Base-by-base conservation (phyloP, 1,140 invertebrate genomes). In the Holcopasites calliopsidis region DNA sequence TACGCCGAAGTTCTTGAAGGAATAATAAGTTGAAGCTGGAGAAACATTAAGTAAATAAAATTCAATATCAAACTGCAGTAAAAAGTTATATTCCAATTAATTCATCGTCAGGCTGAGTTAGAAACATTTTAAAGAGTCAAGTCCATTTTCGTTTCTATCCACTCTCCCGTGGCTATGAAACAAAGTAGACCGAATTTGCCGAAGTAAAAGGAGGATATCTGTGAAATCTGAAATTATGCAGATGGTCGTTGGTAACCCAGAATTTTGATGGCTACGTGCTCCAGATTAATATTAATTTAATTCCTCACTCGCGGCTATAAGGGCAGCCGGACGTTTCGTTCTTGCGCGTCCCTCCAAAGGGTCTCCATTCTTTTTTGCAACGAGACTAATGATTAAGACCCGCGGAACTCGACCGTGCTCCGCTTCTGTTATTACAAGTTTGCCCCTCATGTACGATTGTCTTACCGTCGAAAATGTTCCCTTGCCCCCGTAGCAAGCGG, bases 271-370 rank as follows among this genome's bases (percentile, higher is more conserved):
- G 66, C 58, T 83, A 44, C 78, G 69, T 86, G 85, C 77, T 80
- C 78, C 75, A 83, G 86, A 90, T 90, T 90, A 89, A 90, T 89
- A 90, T 90, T 90, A 89, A 90, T 90, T 89, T 87, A 88, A 89
- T 90, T 90, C 86, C 76, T 86, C 73, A 89, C 88, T 88, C 74
- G 86, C 86, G 89, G 88, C 88, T 82, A 86, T 87, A 74, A 52
- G 38, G 58, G 76, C 73, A 68, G 33, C 54, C 35, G 64, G 66
- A 70, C 76, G 65, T 44, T 76, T 28, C 62, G 69, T 35, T 44
- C 16, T 62, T 74, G 65, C 55, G 50, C 70, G 60, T 55, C 76
- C 71, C 55, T 77, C 69, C 58, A 44, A 52, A 50, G 47, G 58
- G 50, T 79, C 31, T 62, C 26, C 71, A 61, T 79, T 18, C 64